A percentile compares a stretch with the other conserved stretches of the same genome.
Conservation (phyloP, 2,797 vertebrate species). For the Sebastes taczanowskii region DNA sequence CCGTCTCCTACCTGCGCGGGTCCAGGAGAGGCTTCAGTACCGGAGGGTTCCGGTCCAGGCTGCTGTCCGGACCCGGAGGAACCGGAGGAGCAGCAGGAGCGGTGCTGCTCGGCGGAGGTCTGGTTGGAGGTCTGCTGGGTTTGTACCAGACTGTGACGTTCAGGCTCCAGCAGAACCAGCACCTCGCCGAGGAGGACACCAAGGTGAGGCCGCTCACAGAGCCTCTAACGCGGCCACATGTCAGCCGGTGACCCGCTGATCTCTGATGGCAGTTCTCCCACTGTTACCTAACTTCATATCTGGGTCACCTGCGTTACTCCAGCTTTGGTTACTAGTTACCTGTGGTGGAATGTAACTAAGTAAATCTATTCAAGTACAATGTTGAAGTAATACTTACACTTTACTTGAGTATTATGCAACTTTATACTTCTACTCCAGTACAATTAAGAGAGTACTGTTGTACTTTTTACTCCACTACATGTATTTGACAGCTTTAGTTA, state of each 20-base stretch:
- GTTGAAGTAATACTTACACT: background rate
- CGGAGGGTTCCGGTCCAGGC: conserved; percentile 40
- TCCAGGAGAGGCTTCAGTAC: conserved; percentile 54
- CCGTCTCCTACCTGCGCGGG: conserved; percentile 2
- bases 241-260: background rate
- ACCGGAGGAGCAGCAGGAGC: conserved; percentile 60
- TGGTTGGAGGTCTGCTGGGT: conserved; percentile 75
- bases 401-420: background rate
- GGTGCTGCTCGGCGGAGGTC: conserved; percentile 79
- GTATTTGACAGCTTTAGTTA: background rate
- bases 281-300: background rate
- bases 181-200: conserved; percentile 63
- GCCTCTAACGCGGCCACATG: background rate
- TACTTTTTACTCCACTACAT: background rate
- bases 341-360: background rate
- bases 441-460: no score
- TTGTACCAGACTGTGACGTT: conserved; percentile 75
- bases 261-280: background rate
- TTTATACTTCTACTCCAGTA: background rate
- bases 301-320: background rate
- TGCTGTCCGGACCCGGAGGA: conserved; percentile 14
- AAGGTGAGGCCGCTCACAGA: conserved; percentile 54
- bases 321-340: background rate
- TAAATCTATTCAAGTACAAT: background rate
- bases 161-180: conserved; percentile 61